Conservation (phyloP, 1,140 invertebrate species). For the Stegodyphus dumicola region DNA sequence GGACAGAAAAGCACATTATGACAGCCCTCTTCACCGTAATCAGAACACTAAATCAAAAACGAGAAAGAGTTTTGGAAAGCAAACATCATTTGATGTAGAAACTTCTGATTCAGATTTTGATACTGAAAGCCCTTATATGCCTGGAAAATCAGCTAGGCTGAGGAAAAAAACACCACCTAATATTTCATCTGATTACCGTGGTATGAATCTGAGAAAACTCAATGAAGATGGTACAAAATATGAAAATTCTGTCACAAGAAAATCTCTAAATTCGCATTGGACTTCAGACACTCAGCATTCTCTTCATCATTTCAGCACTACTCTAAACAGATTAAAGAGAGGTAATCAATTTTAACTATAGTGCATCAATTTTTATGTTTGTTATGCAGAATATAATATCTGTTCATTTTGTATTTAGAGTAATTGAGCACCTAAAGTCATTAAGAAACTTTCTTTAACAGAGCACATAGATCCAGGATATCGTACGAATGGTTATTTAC, state of each 20-base stretch:
- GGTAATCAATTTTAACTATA: neutral
- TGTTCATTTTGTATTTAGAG: neutral
- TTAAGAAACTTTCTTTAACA: too few relatives aligned
- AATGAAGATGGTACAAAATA: neutral
- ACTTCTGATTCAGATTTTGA: constrained; percentile 49
- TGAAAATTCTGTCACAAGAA: constrained; percentile 12
- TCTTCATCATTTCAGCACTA: constrained; percentile 18
- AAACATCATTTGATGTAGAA: constrained; percentile 31
- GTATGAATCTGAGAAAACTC: neutral
- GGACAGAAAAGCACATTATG: constrained; percentile 2
- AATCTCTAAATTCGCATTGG: constrained; percentile 24
- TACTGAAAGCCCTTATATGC: neutral
- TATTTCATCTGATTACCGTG: constrained; percentile 3
- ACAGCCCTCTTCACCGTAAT: constrained; percentile 3
- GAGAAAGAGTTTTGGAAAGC: constrained; percentile 3
- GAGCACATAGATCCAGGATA: neutral
- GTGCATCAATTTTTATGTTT: neutral
- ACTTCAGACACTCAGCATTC: neutral
- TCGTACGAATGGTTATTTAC: constrained; percentile 17
- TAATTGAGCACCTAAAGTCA: too few relatives aligned
- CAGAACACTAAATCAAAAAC: constrained; percentile 1
- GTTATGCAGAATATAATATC: neutral
- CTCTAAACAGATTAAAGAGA: constrained; percentile 12
- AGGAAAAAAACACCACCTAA: neutral
- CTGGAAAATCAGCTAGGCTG: constrained; percentile 7